phyloP scores from a whole-genome alignment of 2,797 vertebrate genomes.

The Pangasius larnaudii region DNA sequence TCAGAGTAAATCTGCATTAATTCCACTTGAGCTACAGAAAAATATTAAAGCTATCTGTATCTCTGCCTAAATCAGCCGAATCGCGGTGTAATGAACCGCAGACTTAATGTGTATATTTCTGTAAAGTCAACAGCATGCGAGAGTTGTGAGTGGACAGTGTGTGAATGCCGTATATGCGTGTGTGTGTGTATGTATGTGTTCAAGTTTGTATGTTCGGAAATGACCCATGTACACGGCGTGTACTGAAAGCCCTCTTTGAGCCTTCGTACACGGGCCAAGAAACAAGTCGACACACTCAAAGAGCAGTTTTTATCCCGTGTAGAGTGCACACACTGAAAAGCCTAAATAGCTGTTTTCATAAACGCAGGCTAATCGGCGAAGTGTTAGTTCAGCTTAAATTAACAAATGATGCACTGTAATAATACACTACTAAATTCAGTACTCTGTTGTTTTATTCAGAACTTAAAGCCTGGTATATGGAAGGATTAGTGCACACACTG shows the following conservation, averaged over 20 bases:
- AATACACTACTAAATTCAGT: background rate
- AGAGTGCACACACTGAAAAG: conserved; percentile 17
- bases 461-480: background rate
- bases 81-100: conserved; percentile 15
- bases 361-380: background rate
- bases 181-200: conserved; percentile 9
- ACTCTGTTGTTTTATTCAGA: background rate
- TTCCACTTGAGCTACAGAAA: background rate
- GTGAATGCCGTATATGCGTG: conserved; percentile 3
- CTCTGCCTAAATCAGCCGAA: conserved; percentile 9
- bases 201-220: conserved; percentile 16
- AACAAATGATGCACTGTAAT: background rate
- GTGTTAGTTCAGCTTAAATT: background rate
- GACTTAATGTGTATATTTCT: conserved; percentile 13
- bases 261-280: conserved; percentile 33
- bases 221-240: conserved; percentile 33
- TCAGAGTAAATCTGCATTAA: conserved; percentile 4
- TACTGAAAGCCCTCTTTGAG: conserved; percentile 57
- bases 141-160: conserved; percentile 16
- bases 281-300: conserved; percentile 24
- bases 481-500: background rate
- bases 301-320: conserved; percentile 44
- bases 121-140: conserved; percentile 28
- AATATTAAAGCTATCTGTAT: background rate
- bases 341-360: conserved; percentile 35